These are phyloP conservation scores for Phocides pigmalion DNA, from an alignment of 1,140 invertebrate species.

Conservation along the genomic window DNA sequence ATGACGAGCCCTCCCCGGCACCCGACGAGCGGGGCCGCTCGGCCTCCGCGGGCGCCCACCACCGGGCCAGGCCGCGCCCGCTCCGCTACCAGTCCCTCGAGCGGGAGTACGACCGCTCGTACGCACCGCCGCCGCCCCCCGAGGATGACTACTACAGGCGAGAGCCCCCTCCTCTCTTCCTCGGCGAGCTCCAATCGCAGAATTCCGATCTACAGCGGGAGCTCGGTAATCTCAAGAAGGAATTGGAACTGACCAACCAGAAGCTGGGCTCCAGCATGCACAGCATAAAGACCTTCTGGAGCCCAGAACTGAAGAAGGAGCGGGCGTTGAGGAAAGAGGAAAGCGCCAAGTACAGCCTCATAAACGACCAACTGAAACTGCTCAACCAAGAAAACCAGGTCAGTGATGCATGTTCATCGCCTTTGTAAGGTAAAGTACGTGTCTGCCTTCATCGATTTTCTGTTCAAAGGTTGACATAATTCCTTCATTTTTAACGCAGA, in stretches of 20 bases:
- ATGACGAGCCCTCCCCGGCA: slow-evolving; percentile 90
- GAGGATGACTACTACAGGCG: slow-evolving; percentile 76
- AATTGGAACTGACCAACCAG: slow-evolving; percentile 98
- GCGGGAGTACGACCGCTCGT: slow-evolving; percentile 75
- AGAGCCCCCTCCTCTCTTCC: slow-evolving; percentile 85
- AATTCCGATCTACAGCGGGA: slow-evolving; percentile 98
- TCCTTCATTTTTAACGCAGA: slow-evolving; percentile 13
- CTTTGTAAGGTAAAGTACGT: slow-evolving; percentile 25
- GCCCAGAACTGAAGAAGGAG: slow-evolving; percentile 99
- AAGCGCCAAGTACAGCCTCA: slow-evolving; percentile 97
- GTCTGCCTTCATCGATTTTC: slow-evolving; percentile 35
- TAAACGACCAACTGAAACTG: slow-evolving; percentile 98
- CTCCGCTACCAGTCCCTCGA: slow-evolving; percentile 76
- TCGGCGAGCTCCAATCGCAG: slow-evolving; percentile 97
- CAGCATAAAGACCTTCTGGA: slow-evolving; percentile 99
- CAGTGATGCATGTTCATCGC: slow-evolving; percentile 53
- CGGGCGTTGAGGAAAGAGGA: slow-evolving; percentile 98
- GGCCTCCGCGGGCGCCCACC: slow-evolving; percentile 77
- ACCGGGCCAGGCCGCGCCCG: slow-evolving; percentile 65
- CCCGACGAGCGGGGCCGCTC: slow-evolving; percentile 83
- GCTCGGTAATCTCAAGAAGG: slow-evolving; percentile 97
- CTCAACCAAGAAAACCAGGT: slow-evolving; percentile 99
- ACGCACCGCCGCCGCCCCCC: slow-evolving; percentile 73
- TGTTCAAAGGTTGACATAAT: slow-evolving; percentile 27
- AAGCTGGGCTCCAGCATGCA: slow-evolving; percentile 99